phyloP scores from a whole-genome alignment of 2,797 vertebrate species.

The Halcyon smyrnensis region DNA sequence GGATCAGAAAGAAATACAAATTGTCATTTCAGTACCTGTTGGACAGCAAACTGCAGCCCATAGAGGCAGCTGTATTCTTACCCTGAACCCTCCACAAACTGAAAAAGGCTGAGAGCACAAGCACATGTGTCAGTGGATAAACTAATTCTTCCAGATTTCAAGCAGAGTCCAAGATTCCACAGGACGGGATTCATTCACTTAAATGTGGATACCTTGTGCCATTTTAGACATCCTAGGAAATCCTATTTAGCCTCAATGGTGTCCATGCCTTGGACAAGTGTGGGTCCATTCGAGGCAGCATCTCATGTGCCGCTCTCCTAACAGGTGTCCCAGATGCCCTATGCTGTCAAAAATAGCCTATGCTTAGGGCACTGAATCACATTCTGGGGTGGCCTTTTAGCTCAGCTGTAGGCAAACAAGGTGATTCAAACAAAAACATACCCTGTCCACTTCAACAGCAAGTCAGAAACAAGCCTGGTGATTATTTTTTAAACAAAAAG shows the following conservation, averaged over 20 bases:
- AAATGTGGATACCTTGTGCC: background rate
- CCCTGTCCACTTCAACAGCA: background rate
- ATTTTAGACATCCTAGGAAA: background rate
- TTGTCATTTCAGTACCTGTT: background rate
- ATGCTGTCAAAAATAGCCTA: background rate
- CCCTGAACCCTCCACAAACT: background rate
- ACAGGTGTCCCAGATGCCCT: background rate
- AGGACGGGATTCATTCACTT: background rate
- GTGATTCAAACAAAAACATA: background rate
- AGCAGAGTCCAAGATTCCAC: background rate
- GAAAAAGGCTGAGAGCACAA: background rate
- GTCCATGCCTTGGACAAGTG: background rate
- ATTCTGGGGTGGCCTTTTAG: background rate
- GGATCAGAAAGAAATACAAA: background rate
- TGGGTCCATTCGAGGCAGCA: background rate
- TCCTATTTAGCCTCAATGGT: background rate
- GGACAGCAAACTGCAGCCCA: background rate
- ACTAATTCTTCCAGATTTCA: background rate
- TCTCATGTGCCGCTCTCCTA: background rate
- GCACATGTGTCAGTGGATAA: accelerated
- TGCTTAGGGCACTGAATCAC: background rate
- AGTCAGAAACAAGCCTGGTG: background rate
- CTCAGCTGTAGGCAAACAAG: background rate
- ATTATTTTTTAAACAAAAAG: background rate
- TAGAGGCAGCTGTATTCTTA: background rate